phyloP scores from a whole-genome alignment of 2,888 invertebrate species.

The Campopleginae sp. region DNA sequence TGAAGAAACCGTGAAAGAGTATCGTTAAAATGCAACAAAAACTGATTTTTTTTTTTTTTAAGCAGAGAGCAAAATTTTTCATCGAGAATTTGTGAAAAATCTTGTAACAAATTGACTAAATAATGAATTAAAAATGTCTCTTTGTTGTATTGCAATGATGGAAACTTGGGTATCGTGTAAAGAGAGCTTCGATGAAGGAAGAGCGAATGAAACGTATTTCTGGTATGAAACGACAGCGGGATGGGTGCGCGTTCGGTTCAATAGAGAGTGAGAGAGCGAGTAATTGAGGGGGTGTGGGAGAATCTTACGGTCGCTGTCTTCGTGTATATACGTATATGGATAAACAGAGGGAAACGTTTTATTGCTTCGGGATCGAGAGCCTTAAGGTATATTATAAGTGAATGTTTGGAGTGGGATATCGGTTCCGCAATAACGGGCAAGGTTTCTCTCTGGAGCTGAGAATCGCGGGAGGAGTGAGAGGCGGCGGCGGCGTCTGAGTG shows the following conservation, averaged over 20 bases:
- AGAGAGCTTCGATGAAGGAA: too few relatives aligned
- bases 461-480: not conserved
- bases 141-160: too few relatives aligned
- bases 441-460: constrained; percentile 31
- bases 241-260: not conserved
- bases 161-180: too few relatives aligned
- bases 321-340: constrained; percentile 12
- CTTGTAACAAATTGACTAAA: too few relatives aligned
- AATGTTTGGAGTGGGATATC: constrained; percentile 29
- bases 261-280: constrained; percentile 16
- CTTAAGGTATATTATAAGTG: constrained; percentile 58
- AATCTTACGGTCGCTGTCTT: constrained; percentile 19
- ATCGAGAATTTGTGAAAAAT: too few relatives aligned
- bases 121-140: too few relatives aligned
- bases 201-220: too few relatives aligned
- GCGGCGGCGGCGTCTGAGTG: constrained; percentile 3
- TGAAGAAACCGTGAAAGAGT: not conserved
- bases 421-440: constrained; percentile 71
- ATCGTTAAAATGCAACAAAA: not conserved
- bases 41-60: not conserved
- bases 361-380: constrained; percentile 28
- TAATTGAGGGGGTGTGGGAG: constrained; percentile 22
- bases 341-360: constrained; percentile 3
- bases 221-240: too few relatives aligned
- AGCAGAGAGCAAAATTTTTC: too few relatives aligned